Evolutionary conservation across 2,888 invertebrate genomes (phyloP), one percentile per base, ranked within the genome.

Genomic region (Dryococelus australis): DNA sequence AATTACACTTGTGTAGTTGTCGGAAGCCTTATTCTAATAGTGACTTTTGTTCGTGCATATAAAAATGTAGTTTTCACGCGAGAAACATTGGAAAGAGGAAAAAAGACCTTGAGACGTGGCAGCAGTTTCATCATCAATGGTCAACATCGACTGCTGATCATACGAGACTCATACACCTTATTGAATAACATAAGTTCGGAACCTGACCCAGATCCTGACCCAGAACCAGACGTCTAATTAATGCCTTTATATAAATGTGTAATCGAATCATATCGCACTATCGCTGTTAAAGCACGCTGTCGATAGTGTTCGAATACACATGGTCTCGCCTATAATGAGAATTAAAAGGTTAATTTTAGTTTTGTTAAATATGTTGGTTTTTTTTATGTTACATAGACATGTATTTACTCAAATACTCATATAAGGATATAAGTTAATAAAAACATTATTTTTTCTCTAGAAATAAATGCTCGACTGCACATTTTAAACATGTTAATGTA

Each of bases 81-180:
- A 51, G 95, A 95, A 90, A 95, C 95, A 0, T 94, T 97, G 16
- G 97, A 97, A 91, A 93, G 97, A 88, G 96, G 97, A 0, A 94
- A 95, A 90, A 95, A 95, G 86, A 89, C 89, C 10, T 53, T 89
- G 53, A 80, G 90, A 89, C 87, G 90, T 88, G 88, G 90, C 84
- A 89, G 89, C 85, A 89, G 89, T 43, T 90, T 90, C 86, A 89
- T 90, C 35, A 86, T 90, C 78, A 85, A 94, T 88, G 94, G 95
- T 0, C 94, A 95, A 16, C 95, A 95, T 88, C 93, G 94, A 88
- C 91, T 95, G 24, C 91, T 95, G n/a, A 93, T 94, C 26, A 92
- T 94, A 51, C 93, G 94, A 88, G 96, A 96, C 87, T 93, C 94
- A 0, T 95, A 95, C 90, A 91, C 93, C 1, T 91, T 94, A 86